Base-by-base conservation (phyloP, 1,140 invertebrate genomes). In the Tenebrio molitor region DNA sequence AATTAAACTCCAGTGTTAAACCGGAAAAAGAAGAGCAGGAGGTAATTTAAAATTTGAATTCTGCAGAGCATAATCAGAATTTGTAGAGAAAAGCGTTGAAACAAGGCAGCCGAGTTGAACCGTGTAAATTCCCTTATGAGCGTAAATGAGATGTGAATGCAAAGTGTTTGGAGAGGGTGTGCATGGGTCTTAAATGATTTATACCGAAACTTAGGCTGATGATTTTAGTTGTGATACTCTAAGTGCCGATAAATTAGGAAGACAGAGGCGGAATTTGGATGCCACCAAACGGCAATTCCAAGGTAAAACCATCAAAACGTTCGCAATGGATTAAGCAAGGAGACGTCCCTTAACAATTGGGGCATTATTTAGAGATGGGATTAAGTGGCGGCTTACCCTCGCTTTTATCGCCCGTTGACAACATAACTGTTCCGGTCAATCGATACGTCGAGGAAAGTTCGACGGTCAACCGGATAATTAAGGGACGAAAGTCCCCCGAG, bases 381-480 rank as follows among this genome's bases (percentile, higher is more conserved):
- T 58, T 58, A 58, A 58, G 50, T 58, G 50, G 50, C 36, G 12
- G 36, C n/a, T 39, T 39, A 39, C 36, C 36, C 36, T 39, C 36
- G 25, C 50, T 46, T 46, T 46, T 46, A 46, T 46, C 42, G 16
- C 21, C 16, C 46, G 46, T 53, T 53, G 17, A 58, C 50, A 58
- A 58, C 23, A 58, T 58, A 21, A 23, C 19, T n/a, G 50, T 58
- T 58, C 50, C 50, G 50, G 50, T 58, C 50, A 58, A 58, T 58
- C 50, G 50, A 58, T 58, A 58, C 4, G 4, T 19, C 10, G 14
- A 53, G 42, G 46, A 25, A 53, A 53, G 50, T 58, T 58, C 50
- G 21, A 58, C 23, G 50, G 50, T 58, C 50, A 58, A 58, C 50
- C 50, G 23, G 50, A 58, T 58, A 58, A 58, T 58, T 58, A 58